These are phyloP conservation scores for Anguilla obscura DNA, from an alignment of 2,797 vertebrate genomes.

Conservation along the genomic window DNA sequence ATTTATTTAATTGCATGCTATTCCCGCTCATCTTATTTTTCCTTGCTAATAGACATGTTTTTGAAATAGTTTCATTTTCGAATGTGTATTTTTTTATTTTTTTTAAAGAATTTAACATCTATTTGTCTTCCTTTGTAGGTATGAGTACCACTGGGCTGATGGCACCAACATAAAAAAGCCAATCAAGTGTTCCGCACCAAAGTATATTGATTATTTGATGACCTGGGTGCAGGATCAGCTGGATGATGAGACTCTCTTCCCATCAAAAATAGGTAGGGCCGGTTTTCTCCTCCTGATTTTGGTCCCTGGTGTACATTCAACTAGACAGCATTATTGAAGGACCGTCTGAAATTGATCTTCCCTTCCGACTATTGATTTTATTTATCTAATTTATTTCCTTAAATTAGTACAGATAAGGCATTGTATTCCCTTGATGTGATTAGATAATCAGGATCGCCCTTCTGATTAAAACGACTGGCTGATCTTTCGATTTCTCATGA, in stretches of 20 bases:
- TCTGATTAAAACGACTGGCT: not conserved
- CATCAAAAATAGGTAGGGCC: constrained; percentile 91
- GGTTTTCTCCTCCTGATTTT: not conserved
- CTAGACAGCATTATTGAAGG: not conserved
- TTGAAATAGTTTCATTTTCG: constrained; percentile 7
- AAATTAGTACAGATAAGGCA: not conserved
- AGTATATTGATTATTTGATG: constrained; percentile 99
- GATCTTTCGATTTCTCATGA: not conserved
- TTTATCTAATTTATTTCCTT: not conserved
- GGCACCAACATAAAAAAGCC: constrained; percentile 99
- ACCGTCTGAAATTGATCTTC: not conserved
- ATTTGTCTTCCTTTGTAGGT: constrained; percentile 67
- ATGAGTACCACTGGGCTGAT: constrained; percentile 99
- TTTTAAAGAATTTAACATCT: constrained; percentile 2
- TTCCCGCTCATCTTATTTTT: not conserved
- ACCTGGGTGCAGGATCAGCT: constrained; percentile 99
- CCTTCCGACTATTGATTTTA: not conserved
- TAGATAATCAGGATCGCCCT: not conserved
- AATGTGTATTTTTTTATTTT: not conserved
- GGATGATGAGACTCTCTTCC: constrained; percentile 96
- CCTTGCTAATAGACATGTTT: not conserved
- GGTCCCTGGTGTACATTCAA: constrained; percentile 4
- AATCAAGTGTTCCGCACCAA: constrained; percentile 96
- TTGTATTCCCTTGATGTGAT: not conserved
- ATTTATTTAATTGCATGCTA: constrained; percentile 9